A percentile compares a stretch with the other conserved stretches of the same genome.
These are phyloP conservation scores for Vanessa cardui DNA, from an alignment of 2,888 invertebrate genomes.

Conservation along the genomic window DNA sequence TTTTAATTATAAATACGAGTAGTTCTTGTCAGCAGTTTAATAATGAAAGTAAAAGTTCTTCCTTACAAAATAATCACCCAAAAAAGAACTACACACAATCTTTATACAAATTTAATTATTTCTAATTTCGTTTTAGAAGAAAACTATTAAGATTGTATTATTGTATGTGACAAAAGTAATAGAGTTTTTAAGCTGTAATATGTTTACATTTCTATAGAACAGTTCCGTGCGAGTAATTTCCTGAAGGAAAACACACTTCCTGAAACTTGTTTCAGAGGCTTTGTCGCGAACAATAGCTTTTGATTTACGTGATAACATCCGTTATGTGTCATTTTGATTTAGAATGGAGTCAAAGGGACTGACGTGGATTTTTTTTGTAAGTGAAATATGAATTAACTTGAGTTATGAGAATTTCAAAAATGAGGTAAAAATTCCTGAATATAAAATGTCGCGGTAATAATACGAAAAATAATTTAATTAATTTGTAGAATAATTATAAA, in stretches of 20 bases:
- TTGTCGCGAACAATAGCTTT: conserved; percentile 73
- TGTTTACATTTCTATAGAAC: conserved; percentile 20
- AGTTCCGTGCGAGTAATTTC: conserved; percentile 67
- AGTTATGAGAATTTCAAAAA: neutral
- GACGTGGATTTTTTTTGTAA: neutral
- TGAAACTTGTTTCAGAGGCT: conserved; percentile 68
- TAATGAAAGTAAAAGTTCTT: too few species aligned
- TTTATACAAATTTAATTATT: too few species aligned
- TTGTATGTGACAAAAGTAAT: neutral
- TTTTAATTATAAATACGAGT: too few species aligned
- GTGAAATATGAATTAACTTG: neutral
- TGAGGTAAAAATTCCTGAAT: neutral
- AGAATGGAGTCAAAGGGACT: neutral
- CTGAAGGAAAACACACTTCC: conserved; percentile 65
- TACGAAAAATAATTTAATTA: too few species aligned
- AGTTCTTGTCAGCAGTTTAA: too few species aligned
- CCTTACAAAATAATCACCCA: too few species aligned
- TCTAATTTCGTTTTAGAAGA: neutral
- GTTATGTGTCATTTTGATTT: conserved; percentile 1
- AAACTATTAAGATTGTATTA: neutral
- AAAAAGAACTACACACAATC: too few species aligned
- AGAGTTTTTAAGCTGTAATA: neutral
- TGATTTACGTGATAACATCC: conserved; percentile 59
- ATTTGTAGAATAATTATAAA: too few species aligned
- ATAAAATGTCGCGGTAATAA: too few species aligned